Conservation (phyloP, 2,888 invertebrate genomes). For the Lydus trimaculatus region DNA sequence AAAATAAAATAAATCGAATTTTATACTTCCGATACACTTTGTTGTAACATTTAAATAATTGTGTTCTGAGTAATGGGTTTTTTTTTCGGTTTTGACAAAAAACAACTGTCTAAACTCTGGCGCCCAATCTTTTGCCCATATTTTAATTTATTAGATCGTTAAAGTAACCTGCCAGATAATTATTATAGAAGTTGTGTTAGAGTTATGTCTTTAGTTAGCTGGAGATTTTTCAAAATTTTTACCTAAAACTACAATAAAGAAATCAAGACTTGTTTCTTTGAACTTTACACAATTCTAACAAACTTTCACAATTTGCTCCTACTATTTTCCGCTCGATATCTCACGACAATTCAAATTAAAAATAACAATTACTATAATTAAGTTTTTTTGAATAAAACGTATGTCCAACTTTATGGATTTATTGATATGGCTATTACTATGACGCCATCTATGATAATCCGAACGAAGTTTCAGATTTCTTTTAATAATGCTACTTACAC, state of each 20-base stretch:
- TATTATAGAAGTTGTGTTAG: background rate
- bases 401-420: background rate
- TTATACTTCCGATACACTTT: constrained; percentile 5
- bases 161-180: background rate
- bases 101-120: background rate
- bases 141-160: background rate
- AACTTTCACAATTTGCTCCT: background rate
- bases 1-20: constrained; percentile 4
- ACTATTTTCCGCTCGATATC: background rate
- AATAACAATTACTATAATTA: background rate
- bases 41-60: background rate
- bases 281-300: background rate
- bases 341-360: background rate
- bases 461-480: too few relatives aligned
- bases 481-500: too few relatives aligned
- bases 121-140: background rate
- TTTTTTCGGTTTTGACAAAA: too few relatives aligned
- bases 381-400: background rate
- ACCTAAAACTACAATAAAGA: too few relatives aligned
- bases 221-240: too few relatives aligned
- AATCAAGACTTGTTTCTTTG: too few relatives aligned
- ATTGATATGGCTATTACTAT: background rate
- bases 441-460: background rate
- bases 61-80: background rate
- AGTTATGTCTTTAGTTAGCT: too few relatives aligned